Evolutionary conservation across 2,113 vertebrate genomes (phyloP).

Genomic region (Peromyscus californicus): DNA sequence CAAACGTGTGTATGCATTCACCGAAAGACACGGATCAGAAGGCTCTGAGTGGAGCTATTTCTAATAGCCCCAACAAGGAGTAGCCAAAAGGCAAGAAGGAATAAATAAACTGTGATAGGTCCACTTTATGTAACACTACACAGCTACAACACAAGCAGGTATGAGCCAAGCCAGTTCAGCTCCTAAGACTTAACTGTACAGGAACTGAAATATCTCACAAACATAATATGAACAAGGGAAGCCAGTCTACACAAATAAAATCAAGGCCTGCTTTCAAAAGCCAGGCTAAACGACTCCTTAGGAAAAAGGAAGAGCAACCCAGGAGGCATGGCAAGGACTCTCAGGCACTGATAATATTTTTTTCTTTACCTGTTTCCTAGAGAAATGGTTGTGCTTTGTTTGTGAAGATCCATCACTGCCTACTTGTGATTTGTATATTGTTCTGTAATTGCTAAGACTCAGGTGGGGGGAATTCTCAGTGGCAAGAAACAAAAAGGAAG

Average conservation of each 20-base stretch:
- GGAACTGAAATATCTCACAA: background rate
- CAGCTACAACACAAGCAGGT: background rate
- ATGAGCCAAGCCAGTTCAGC: background rate
- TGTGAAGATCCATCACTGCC: background rate
- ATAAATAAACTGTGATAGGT: background rate
- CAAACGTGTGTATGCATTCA: background rate
- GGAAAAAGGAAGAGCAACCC: background rate
- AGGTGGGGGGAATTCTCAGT: background rate
- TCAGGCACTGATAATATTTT: background rate
- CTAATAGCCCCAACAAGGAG: background rate
- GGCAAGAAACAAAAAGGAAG: background rate
- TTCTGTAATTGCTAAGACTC: background rate
- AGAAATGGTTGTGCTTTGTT: background rate
- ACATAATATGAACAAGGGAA: background rate
- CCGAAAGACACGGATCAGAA: background rate
- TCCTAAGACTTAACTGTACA: background rate
- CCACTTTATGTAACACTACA: background rate
- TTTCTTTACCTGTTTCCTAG: background rate
- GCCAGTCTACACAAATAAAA: background rate
- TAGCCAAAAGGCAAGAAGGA: background rate
- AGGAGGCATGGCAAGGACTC: fast-evolving
- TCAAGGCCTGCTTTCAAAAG: background rate
- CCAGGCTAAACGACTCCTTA: background rate
- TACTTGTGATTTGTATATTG: background rate
- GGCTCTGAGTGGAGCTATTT: background rate